Evolutionary conservation across 2,113 vertebrate species (phyloP), one percentile per base, ranked within the genome.

Genomic region (Bubo bubo): DNA sequence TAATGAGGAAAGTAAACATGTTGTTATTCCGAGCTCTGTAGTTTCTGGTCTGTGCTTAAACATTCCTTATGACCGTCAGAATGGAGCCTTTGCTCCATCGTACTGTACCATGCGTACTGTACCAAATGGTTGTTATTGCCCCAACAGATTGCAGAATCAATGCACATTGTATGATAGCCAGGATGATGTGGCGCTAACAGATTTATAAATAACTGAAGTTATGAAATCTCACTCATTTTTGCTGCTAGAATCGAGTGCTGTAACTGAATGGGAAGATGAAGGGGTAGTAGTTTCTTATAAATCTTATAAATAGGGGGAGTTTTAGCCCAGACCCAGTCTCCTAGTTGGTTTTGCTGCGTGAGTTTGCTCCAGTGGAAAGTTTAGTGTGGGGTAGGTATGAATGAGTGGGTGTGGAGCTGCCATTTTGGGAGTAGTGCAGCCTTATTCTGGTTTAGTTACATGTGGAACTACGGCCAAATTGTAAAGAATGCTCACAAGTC

Each of bases 11-110:
- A 32, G 23, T 12, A 47, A 76, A n/a, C 9, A 6, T 60, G 41
- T 52, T 71, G 43, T 70, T 72, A 30, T 26, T 67, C 3, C 0
- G 0, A 34, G 35, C 45, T 80, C 41, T 2, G 0, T 4, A 11
- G 52, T 74, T 88, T 23, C 45, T 52, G 28, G 20, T 63, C 27
- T 37, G 20, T 55, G 32, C 37, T 86, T 66, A 43, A 74, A 4
- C 53, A 20, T 83, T 84, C 73, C 59, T 52, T 37, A 23, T 1
- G 4, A n/a, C 35, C 34, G 7, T 43, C 4, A 2, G 85, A n/a
- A 45, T 0, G 12, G 45, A 43, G 59, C 32, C 2, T 23, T 76
- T 59, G 59, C 80, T 73, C 53, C 32, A 5, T 88, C 6, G 1
- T 64, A 6, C 30, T 8, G 8, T 17, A 20, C 55, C 9, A 4